These are phyloP conservation scores for Spodoptera littoralis DNA, from an alignment of 2,888 invertebrate species.

Conservation along the genomic window DNA sequence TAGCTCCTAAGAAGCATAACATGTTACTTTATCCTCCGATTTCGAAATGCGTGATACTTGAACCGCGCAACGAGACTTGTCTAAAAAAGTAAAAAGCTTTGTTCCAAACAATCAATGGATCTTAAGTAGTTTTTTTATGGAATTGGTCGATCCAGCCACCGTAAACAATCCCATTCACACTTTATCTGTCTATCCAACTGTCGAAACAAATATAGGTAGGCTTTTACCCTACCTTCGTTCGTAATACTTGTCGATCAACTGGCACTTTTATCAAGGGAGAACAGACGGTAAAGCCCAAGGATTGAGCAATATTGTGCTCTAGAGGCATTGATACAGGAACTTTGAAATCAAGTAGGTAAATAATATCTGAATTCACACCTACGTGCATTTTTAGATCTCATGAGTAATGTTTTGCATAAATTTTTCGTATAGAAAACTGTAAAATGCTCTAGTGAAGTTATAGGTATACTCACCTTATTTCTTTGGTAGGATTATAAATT, in stretches of 20 bases:
- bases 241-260: constrained; percentile 44
- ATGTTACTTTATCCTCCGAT: background rate
- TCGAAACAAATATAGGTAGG: constrained; percentile 46
- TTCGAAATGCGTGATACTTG: constrained; percentile 18
- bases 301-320: constrained; percentile 2
- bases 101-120: constrained; percentile 36
- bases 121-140: constrained; percentile 33
- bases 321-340: constrained; percentile 15
- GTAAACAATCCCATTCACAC: constrained; percentile 53
- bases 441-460: no score
- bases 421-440: no score
- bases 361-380: background rate
- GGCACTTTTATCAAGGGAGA: constrained; percentile 31
- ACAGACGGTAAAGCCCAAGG: constrained; percentile 12
- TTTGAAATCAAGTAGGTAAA: background rate
- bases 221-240: constrained; percentile 43
- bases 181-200: constrained; percentile 53
- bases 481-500: no score
- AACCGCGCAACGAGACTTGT: constrained; percentile 26
- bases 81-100: constrained; percentile 29
- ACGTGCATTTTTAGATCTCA: background rate
- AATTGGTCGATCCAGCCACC: constrained; percentile 37
- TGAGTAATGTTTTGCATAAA: no score
- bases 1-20: background rate
- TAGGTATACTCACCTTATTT: no score